phyloP scores from a whole-genome alignment of 2,888 invertebrate species.

The Acanthosoma haemorrhoidale region DNA sequence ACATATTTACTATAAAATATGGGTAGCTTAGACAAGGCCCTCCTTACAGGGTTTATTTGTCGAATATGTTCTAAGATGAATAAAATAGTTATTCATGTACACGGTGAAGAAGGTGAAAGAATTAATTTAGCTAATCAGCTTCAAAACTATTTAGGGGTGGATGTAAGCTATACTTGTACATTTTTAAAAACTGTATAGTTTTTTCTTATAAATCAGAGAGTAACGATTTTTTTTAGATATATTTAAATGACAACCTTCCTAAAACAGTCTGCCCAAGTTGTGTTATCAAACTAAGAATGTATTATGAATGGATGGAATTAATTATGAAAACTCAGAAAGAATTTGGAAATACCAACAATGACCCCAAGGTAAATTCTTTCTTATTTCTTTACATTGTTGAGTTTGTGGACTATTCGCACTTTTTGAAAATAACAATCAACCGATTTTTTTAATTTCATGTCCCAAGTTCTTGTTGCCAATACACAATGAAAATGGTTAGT shows the following conservation, averaged over 20 bases:
- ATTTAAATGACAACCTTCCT: slow-evolving; percentile 49
- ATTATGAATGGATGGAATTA: slow-evolving; percentile 39
- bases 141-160: slow-evolving; percentile 72
- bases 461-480: no score
- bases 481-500: no score
- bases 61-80: slow-evolving; percentile 82
- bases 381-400: no score
- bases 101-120: slow-evolving; percentile 71
- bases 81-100: slow-evolving; percentile 74
- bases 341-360: background rate
- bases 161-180: slow-evolving; percentile 52
- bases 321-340: slow-evolving; percentile 32
- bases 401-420: no score
- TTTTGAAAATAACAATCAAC: no score
- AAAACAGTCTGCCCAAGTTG: slow-evolving; percentile 55
- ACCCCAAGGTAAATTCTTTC: background rate
- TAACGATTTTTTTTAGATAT: slow-evolving; percentile 45
- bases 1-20: slow-evolving; percentile 48
- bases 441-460: no score
- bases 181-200: background rate
- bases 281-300: slow-evolving; percentile 50
- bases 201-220: background rate
- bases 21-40: slow-evolving; percentile 77
- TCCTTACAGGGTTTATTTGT: slow-evolving; percentile 77
- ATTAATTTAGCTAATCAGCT: slow-evolving; percentile 73